These are phyloP conservation scores for Pedionomus torquatus DNA, from an alignment of 2,113 vertebrate genomes.

Conservation along the genomic window DNA sequence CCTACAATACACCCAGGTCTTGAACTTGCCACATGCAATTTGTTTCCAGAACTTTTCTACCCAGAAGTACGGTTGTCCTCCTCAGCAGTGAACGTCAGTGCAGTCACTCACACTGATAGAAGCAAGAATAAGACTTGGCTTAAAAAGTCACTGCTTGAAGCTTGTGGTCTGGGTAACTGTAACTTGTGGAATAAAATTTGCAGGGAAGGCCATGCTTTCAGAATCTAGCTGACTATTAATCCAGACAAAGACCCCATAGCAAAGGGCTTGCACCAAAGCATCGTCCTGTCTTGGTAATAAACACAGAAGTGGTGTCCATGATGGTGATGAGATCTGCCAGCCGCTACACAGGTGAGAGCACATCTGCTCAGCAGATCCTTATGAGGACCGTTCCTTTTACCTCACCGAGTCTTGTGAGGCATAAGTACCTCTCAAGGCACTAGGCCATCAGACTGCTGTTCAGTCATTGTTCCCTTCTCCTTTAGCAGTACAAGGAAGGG, in stretches of 20 bases:
- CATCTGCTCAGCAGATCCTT: neutral
- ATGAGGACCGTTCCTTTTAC: neutral
- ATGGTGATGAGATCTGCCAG: neutral
- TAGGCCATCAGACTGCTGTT: neutral
- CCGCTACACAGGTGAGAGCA: neutral
- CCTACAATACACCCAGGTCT: neutral
- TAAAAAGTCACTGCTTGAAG: neutral
- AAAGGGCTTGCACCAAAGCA: neutral
- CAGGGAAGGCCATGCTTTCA: neutral
- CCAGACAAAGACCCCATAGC: neutral
- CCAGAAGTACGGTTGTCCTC: rapidly evolving
- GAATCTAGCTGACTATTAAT: rapidly evolving
- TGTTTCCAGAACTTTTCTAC: too few species aligned
- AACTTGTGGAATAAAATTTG: neutral
- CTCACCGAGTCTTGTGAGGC: neutral
- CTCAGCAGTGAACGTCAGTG: rapidly evolving
- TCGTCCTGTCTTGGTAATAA: neutral
- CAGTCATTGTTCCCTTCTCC: neutral
- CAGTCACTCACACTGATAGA: rapidly evolving
- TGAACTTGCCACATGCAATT: neutral
- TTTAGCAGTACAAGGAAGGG: neutral
- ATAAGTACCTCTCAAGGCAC: neutral
- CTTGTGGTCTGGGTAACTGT: neutral
- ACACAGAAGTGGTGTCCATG: rapidly evolving
- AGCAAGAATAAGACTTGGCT: neutral